Evolutionary conservation across 2,888 invertebrate species (phyloP), one percentile per base, ranked within the genome.

Genomic region (Melieria crassipennis): DNA sequence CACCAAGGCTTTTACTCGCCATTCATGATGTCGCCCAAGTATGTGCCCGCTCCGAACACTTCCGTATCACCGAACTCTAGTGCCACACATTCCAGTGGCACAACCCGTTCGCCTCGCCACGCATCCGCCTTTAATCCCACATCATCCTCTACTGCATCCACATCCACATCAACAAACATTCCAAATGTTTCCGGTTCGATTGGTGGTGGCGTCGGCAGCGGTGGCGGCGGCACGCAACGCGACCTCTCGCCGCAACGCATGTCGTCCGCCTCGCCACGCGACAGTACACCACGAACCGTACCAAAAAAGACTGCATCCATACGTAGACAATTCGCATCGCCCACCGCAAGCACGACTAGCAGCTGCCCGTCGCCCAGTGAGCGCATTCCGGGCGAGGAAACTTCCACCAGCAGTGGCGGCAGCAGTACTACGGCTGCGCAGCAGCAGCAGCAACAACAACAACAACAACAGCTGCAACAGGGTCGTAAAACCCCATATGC

Each of bases 281-380:
- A 82, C 64, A 80, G 80, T 50, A 83, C 85, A 71, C 85, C 85
- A 78, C 82, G 87, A 77, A 86, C 87, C 77, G 86, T 87, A 80
- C 86, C 87, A 81, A 87, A 86, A 81, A 86, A 86, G 84, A 85
- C 87, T 85, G 86, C 85, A 76, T 85, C 87, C 73, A 84, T 87
- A 76, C 86, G 86, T 73, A 85, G 87, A 71, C 87, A 87, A 80
- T 88, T 87, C 76, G 87, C 88, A 76, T 87, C 88, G 57, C 87
- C 88, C 7, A 82, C 81, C 57, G 58, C 77, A 80, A 78, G 75
- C 70, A 75, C 75, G 2, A 69, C 77, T 11, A 79, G 76, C 13
- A 81, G 81, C 73, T 80, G 82, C 48, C 75, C 80, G 13, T 84
- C 84, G 65, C 83, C 83, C 45, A 73, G 67, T 58, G 79, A 80